These are phyloP conservation scores for Grapholita molesta DNA, from an alignment of 1,140 invertebrate species.

Conservation along the genomic window DNA sequence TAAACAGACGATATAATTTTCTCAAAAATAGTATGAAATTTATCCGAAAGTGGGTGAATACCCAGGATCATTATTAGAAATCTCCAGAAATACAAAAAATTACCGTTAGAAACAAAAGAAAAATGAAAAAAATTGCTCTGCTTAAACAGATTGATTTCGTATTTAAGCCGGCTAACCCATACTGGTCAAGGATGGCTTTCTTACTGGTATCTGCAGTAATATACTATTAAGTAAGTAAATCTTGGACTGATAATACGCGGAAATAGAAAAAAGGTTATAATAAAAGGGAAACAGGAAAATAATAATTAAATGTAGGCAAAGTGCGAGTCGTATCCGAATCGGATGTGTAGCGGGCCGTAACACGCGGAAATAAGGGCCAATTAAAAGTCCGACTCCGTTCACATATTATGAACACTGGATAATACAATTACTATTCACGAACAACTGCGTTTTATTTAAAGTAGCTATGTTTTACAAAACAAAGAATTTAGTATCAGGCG, in stretches of 20 bases:
- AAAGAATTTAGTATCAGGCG: not conserved
- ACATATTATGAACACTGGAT: slow-evolving; percentile 1
- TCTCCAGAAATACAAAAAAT: no score
- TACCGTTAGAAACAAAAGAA: no score
- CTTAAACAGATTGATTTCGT: no score
- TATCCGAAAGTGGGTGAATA: no score
- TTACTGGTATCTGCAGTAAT: no score
- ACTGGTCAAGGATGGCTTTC: no score
- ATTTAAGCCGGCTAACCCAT: no score
- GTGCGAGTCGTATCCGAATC: slow-evolving; percentile 5
- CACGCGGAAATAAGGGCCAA: slow-evolving; percentile 12
- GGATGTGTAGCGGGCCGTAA: slow-evolving; percentile 7
- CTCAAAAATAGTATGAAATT: no score
- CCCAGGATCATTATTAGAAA: no score
- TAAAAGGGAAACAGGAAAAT: slow-evolving; percentile 11
- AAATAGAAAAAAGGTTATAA: not conserved
- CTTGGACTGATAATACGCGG: not conserved
- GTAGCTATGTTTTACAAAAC: not conserved
- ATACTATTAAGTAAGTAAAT: not conserved
- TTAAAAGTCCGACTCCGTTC: slow-evolving; percentile 11
- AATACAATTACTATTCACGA: slow-evolving; percentile 1
- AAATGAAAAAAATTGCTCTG: no score
- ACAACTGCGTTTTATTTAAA: not conserved
- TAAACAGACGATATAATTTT: not conserved
- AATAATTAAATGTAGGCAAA: slow-evolving; percentile 9